Evolutionary conservation across 1,140 invertebrate genomes (phyloP).

Genomic region (Macrocentrus cingulum): DNA sequence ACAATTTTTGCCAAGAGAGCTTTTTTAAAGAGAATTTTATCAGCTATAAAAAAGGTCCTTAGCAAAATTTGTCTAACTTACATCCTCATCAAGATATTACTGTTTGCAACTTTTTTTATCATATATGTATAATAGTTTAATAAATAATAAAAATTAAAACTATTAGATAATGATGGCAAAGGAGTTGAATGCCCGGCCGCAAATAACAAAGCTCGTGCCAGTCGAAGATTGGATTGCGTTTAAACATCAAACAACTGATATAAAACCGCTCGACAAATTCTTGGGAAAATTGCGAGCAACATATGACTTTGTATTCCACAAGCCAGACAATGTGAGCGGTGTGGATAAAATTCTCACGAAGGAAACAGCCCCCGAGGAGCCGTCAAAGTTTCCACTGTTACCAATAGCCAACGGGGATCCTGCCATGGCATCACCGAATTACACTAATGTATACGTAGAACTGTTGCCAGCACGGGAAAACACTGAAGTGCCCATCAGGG

Average conservation of each 20-base stretch:
- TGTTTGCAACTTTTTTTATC: no score
- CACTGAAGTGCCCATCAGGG: constrained; percentile 1
- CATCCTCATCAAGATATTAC: no score
- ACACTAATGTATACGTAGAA: constrained; percentile 17
- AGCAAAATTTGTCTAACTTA: no score
- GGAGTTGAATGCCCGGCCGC: constrained; percentile 37
- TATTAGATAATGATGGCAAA: constrained; percentile 36
- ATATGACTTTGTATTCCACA: constrained; percentile 46
- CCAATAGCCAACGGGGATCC: no score
- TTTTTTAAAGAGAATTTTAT: no score
- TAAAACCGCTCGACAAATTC: constrained; percentile 42
- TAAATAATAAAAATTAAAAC: no score
- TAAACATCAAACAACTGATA: constrained; percentile 30
- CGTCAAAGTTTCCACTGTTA: constrained; percentile 25
- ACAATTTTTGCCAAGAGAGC: no score
- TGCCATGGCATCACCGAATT: no score
- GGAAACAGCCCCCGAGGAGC: constrained; percentile 18
- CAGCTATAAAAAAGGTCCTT: no score
- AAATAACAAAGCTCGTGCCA: constrained; percentile 45
- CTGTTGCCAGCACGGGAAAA: constrained; percentile 19
- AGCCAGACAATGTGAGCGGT: constrained; percentile 38
- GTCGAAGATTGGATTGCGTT: constrained; percentile 37
- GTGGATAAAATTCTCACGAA: constrained; percentile 36
- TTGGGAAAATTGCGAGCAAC: constrained; percentile 44
- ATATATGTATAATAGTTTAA: no score